Evolutionary conservation across 2,888 invertebrate species (phyloP).

Genomic region (Merodon equestris): DNA sequence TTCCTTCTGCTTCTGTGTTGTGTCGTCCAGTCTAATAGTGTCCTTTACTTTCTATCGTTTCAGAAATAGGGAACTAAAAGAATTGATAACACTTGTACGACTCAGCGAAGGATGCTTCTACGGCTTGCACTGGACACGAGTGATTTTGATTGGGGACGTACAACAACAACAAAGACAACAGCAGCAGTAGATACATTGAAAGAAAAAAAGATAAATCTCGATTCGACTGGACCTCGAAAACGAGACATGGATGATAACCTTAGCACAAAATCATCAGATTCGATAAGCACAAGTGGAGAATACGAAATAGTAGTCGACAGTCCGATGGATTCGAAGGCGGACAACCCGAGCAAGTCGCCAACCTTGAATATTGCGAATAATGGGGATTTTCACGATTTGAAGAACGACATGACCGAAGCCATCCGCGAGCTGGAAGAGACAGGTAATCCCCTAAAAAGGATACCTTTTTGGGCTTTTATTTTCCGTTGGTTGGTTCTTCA

Average conservation of each 20-base stretch:
- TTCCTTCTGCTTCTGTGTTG: too few species aligned
- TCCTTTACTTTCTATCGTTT: too few species aligned
- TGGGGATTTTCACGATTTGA: conserved; percentile 83
- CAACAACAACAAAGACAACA: conserved; percentile 18
- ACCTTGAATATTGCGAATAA: conserved; percentile 83
- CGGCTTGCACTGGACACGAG: conserved; percentile 13
- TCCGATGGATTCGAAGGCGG: conserved; percentile 73
- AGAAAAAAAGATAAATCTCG: neutral
- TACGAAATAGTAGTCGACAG: conserved; percentile 84
- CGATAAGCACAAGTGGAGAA: conserved; percentile 84
- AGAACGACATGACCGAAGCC: conserved; percentile 83
- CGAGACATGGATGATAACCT: conserved; percentile 82
- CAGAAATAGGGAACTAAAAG: too few species aligned
- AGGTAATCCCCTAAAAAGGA: conserved; percentile 29
- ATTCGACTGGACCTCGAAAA: conserved; percentile 18
- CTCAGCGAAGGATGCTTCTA: conserved; percentile 27
- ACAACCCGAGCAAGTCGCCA: conserved; percentile 78
- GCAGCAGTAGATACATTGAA: conserved; percentile 15
- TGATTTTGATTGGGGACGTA: too few species aligned
- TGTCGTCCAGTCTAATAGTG: too few species aligned
- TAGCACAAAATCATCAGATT: conserved; percentile 84
- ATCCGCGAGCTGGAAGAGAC: conserved; percentile 75
- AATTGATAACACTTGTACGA: too few species aligned
- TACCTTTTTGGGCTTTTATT: neutral
- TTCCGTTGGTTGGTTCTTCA: neutral